phyloP scores from a whole-genome alignment of 2,113 vertebrate genomes.

The Melanotaenia duboulayi region DNA sequence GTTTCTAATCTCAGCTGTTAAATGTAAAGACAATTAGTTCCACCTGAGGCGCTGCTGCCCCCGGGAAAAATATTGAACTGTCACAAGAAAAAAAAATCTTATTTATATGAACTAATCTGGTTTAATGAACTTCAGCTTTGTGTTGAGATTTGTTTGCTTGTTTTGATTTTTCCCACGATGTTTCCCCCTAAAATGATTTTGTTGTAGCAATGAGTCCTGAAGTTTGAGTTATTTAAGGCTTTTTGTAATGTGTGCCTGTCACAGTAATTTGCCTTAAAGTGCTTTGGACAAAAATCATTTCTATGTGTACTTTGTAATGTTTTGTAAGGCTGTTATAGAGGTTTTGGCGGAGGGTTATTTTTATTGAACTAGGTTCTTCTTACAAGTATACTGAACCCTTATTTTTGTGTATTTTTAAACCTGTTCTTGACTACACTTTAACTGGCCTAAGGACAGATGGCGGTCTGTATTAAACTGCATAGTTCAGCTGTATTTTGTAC shows the following conservation, averaged over 20 bases:
- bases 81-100: conserved; percentile 54
- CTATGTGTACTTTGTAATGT: conserved; percentile 80
- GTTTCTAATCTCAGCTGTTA: conserved; percentile 55
- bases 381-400: conserved; percentile 81
- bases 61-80: conserved; percentile 24
- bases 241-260: conserved; percentile 78
- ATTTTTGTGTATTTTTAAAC: conserved; percentile 84
- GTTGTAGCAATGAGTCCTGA: conserved; percentile 63
- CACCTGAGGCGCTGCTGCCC: not conserved
- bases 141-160: conserved; percentile 45
- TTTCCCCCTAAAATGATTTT: conserved; percentile 33
- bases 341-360: conserved; percentile 80
- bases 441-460: conserved; percentile 71
- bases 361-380: conserved; percentile 82
- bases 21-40: conserved; percentile 33
- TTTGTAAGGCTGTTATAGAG: conserved; percentile 84
- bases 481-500: conserved; percentile 86
- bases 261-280: conserved; percentile 81
- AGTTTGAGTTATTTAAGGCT: conserved; percentile 73
- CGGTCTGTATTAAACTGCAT: conserved; percentile 82
- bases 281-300: conserved; percentile 73
- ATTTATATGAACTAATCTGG: conserved; percentile 68
- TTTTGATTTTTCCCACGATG: conserved; percentile 10
- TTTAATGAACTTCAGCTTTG: conserved; percentile 54
- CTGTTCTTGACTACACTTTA: conserved; percentile 81